A percentile compares a stretch with the other conserved stretches of the same genome.
These are phyloP conservation scores for Poecilobothrus nobilitatus DNA, from an alignment of 2,888 invertebrate genomes.

Conservation along the genomic window DNA sequence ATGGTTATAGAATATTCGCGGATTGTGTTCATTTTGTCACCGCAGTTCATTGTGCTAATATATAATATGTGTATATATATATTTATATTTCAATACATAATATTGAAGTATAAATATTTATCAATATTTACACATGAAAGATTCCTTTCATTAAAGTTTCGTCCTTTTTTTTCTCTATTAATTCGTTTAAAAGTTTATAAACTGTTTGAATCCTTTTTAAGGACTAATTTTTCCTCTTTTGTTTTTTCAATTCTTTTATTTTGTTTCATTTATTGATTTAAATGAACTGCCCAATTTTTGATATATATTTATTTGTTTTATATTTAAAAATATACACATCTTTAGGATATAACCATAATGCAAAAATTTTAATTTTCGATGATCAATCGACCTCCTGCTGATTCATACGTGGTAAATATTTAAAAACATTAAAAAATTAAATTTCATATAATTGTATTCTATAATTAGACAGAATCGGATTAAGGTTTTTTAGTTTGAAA, in stretches of 20 bases:
- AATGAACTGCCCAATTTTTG: neutral
- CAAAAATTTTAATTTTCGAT: neutral
- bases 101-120: neutral
- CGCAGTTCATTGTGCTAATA: neutral
- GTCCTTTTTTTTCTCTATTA: neutral
- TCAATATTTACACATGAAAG: neutral
- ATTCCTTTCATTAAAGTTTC: neutral
- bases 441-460: no score
- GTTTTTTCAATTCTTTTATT: neutral
- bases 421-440: no score
- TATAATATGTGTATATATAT: neutral
- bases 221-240: neutral
- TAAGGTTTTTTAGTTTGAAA: neutral
- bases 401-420: neutral
- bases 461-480: neutral
- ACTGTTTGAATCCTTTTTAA: neutral
- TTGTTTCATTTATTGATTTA: neutral
- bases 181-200: neutral
- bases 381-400: neutral
- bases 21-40: constrained; percentile 11
- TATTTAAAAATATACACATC: no score
- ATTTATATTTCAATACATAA: neutral
- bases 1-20: constrained; percentile 4
- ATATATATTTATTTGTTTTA: no score
- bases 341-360: no score